Conservation (phyloP, 2,888 invertebrate genomes). For the Lottia scabra region DNA sequence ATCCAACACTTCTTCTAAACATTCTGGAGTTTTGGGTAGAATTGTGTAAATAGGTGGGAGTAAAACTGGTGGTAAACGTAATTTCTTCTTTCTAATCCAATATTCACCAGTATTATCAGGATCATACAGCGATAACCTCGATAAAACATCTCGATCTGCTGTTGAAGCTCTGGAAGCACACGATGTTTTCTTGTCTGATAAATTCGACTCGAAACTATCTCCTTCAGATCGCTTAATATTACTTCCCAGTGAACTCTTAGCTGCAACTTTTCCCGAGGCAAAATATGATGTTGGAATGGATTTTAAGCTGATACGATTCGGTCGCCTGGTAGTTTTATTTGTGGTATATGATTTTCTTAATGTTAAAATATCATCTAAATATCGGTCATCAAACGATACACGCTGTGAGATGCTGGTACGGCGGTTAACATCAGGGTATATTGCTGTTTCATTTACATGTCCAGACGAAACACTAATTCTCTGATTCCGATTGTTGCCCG, state of each 20-base stretch:
- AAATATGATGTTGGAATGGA: background rate
- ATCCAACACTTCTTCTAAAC: slow-evolving; percentile 32
- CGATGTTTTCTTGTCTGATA: background rate
- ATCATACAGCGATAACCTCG: background rate
- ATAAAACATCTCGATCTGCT: background rate
- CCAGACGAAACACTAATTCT: too few species aligned
- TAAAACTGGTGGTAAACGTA: slow-evolving; percentile 48
- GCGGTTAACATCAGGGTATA: too few species aligned
- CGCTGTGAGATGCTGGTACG: too few species aligned
- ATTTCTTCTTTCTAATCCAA: slow-evolving; percentile 5
- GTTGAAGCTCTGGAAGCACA: background rate
- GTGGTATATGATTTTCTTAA: background rate
- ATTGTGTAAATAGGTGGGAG: slow-evolving; percentile 44
- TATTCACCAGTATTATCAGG: background rate
- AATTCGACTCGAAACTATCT: background rate
- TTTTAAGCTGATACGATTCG: background rate
- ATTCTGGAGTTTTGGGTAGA: slow-evolving; percentile 39
- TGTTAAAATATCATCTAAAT: background rate
- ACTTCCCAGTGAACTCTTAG: background rate
- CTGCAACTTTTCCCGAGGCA: background rate
- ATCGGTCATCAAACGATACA: background rate
- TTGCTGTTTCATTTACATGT: too few species aligned
- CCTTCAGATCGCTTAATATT: background rate
- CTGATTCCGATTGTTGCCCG: too few species aligned
- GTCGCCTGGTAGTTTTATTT: background rate